Conservation (phyloP, 2,888 invertebrate species). For the Drosophila koepferae region DNA sequence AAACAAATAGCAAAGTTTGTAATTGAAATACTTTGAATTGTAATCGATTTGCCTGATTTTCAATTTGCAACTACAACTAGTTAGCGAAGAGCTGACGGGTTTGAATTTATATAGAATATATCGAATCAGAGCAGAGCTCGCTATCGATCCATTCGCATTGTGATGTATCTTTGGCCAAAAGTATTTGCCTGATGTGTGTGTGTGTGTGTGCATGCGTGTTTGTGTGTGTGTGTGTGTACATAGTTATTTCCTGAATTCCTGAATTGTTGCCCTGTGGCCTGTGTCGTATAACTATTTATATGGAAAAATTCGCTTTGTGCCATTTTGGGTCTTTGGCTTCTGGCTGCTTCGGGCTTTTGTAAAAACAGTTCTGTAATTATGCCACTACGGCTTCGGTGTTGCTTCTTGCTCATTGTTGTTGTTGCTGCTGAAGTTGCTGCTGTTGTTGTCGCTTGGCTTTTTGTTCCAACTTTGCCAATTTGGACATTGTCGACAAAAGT, state of each 20-base stretch:
- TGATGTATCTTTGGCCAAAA: slow-evolving; percentile 21
- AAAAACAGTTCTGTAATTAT: slow-evolving; percentile 56
- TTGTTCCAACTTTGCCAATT: slow-evolving; percentile 79
- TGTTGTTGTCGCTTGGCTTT: slow-evolving; percentile 27
- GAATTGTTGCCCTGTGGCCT: slow-evolving; percentile 30
- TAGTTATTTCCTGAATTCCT: slow-evolving; percentile 37
- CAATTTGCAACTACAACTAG: background rate
- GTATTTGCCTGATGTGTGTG: slow-evolving; percentile 34
- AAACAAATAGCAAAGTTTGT: slow-evolving; percentile 3
- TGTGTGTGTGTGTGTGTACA: background rate
- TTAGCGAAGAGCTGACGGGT: slow-evolving; percentile 3
- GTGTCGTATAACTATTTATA: slow-evolving; percentile 18
- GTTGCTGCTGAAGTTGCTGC: slow-evolving; percentile 15
- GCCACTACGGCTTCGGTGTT: slow-evolving; percentile 39
- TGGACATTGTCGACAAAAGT: slow-evolving; percentile 63
- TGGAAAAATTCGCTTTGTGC: slow-evolving; percentile 47
- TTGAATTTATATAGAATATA: slow-evolving; percentile 1
- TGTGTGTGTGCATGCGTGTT: background rate
- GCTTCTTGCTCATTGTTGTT: slow-evolving; percentile 10
- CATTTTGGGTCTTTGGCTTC: slow-evolving; percentile 15
- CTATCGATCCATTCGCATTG: slow-evolving; percentile 28
- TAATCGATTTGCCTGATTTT: slow-evolving; percentile 11
- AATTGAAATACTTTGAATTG: slow-evolving; percentile 12
- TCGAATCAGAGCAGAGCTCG: slow-evolving; percentile 1
- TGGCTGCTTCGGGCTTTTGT: slow-evolving; percentile 16